A percentile compares a stretch with the other conserved stretches of the same genome.
phyloP scores from a whole-genome alignment of 1,140 invertebrate genomes.

The Orius insidiosus region DNA sequence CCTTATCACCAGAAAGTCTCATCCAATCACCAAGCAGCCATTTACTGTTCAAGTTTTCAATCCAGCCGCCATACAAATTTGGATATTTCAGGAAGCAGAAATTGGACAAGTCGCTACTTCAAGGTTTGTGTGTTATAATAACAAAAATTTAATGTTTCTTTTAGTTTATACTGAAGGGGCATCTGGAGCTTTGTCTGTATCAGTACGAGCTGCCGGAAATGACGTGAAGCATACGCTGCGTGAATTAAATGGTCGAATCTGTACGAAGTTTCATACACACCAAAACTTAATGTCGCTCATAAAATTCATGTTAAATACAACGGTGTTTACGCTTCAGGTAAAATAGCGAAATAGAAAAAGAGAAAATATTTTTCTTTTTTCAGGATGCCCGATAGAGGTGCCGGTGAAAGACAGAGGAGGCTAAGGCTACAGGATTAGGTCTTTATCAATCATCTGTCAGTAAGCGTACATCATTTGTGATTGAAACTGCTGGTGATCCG shows the following conservation, averaged over 20 bases:
- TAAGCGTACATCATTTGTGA: constrained; percentile 68
- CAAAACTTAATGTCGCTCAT: constrained; percentile 63
- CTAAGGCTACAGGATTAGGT: constrained; percentile 58
- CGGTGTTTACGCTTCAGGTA: constrained; percentile 45
- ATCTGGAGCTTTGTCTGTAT: constrained; percentile 58
- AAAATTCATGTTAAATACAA: constrained; percentile 63
- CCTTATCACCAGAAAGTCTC: constrained; percentile 34
- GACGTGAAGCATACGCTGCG: constrained; percentile 63
- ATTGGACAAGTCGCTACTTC: constrained; percentile 66
- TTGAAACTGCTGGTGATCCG: constrained; percentile 67
- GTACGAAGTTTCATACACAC: constrained; percentile 73
- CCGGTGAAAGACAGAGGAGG: constrained; percentile 42
- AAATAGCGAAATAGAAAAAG: too few relatives aligned
- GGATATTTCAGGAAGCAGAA: constrained; percentile 58
- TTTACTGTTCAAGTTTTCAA: constrained; percentile 70
- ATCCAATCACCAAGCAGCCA: constrained; percentile 38
- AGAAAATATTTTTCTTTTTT: too few relatives aligned
- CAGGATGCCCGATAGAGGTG: constrained; percentile 34
- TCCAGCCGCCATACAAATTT: constrained; percentile 60
- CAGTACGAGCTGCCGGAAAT: constrained; percentile 57
- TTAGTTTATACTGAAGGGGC: constrained; percentile 48
- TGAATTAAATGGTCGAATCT: constrained; percentile 42
- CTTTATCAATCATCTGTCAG: constrained; percentile 54
- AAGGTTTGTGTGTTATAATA: constrained; percentile 31
- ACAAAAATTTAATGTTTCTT: constrained; percentile 21